phyloP scores from a whole-genome alignment of 2,888 invertebrate genomes.

The Caenorhabditis sp. region DNA sequence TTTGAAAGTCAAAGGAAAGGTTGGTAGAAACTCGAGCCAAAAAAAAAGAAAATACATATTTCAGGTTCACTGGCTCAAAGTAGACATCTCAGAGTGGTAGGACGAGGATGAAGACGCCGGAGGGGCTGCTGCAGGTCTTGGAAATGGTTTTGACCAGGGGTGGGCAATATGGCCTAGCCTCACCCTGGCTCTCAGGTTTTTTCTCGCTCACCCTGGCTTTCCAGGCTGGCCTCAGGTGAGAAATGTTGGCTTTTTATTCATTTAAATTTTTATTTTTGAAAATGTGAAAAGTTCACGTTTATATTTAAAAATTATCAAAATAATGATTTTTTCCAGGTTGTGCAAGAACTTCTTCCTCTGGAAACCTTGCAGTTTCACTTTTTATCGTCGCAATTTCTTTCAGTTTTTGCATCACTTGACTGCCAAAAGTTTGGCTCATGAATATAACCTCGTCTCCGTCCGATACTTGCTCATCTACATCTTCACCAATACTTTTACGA shows the following conservation, averaged over 20 bases:
- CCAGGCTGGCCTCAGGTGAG: too few relatives aligned
- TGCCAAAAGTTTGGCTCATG: not conserved
- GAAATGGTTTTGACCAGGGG: slow-evolving; percentile 47
- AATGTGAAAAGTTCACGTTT: too few relatives aligned
- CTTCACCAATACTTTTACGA: not conserved
- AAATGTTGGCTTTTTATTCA: too few relatives aligned
- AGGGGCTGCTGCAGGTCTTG: slow-evolving; percentile 20
- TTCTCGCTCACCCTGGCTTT: too few relatives aligned
- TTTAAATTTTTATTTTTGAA: too few relatives aligned
- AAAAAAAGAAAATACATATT: not conserved
- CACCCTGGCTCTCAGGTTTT: too few relatives aligned
- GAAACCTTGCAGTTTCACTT: too few relatives aligned
- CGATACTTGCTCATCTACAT: not conserved
- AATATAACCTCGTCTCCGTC: slow-evolving; percentile 6
- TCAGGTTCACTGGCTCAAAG: slow-evolving; percentile 74
- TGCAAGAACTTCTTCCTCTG: too few relatives aligned
- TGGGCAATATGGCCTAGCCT: slow-evolving; percentile 47
- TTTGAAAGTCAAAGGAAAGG: slow-evolving; percentile 73
- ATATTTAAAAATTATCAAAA: too few relatives aligned
- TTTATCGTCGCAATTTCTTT: too few relatives aligned
- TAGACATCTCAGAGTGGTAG: slow-evolving; percentile 96
- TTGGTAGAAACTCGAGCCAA: too few relatives aligned
- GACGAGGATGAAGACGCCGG: slow-evolving; percentile 83
- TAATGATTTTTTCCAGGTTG: too few relatives aligned
- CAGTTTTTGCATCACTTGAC: not conserved